Conservation (phyloP, 2,797 vertebrate species). For the Sebastes itinus region DNA sequence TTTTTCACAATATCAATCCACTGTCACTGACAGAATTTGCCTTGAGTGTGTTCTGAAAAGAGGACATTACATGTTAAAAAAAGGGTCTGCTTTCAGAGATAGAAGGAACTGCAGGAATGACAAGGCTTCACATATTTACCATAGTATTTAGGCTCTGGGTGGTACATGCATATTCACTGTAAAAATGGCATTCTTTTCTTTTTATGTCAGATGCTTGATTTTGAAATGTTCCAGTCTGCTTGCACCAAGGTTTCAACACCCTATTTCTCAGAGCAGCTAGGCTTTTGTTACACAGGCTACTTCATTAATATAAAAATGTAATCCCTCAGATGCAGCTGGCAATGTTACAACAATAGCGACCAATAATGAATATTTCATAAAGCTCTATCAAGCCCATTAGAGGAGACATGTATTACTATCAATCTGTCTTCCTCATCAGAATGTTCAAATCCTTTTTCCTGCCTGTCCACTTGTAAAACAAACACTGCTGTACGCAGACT, state of each 20-base stretch:
- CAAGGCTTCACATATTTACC: conserved; percentile 6
- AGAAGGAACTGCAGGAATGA: conserved; percentile 13
- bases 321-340: conserved; percentile 43
- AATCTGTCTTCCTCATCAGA: conserved; percentile 69
- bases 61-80: conserved; percentile 41
- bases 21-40: conserved; percentile 30
- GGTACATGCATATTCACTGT: neutral
- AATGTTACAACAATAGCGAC: conserved; percentile 53
- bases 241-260: neutral
- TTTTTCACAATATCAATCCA: conserved; percentile 28
- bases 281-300: conserved; percentile 36
- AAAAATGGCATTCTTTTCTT: neutral
- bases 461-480: conserved; percentile 75
- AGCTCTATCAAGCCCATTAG: conserved; percentile 58
- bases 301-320: conserved; percentile 57
- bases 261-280: conserved; percentile 16
- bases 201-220: neutral
- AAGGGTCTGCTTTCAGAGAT: conserved; percentile 21
- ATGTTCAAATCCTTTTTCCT: conserved; percentile 68
- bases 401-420: conserved; percentile 54
- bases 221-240: neutral
- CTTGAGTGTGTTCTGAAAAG: conserved; percentile 34
- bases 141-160: neutral
- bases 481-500: conserved; percentile 64
- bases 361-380: conserved; percentile 75